Evolutionary conservation across 64 coral and sea anemone species (phyloP).

Genomic region (Hydrozoanthus tunicans): DNA sequence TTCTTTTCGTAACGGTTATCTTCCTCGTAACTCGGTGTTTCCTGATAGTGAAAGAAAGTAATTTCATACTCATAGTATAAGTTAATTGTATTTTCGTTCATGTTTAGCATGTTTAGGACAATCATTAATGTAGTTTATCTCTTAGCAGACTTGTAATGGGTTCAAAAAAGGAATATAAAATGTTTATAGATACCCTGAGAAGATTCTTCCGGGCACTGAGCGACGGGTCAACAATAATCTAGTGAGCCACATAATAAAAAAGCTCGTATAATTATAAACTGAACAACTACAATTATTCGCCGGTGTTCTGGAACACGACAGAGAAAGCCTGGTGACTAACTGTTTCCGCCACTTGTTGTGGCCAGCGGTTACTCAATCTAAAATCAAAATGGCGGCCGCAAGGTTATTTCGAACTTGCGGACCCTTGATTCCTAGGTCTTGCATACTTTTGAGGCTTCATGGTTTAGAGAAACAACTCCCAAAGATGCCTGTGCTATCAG

Average conservation of each 20-base stretch:
- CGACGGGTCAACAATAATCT: slow-evolving; percentile 66
- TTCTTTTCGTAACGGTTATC: slow-evolving; percentile 67
- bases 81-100: not conserved
- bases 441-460: slow-evolving; percentile 25
- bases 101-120: no score
- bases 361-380: not conserved
- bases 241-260: slow-evolving; percentile 70
- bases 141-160: no score
- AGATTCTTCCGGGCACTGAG: slow-evolving; percentile 84
- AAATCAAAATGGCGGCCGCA: slow-evolving; percentile 62
- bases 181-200: slow-evolving; percentile 67
- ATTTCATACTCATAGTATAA: not conserved
- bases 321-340: slow-evolving; percentile 25
- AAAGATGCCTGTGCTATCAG: not conserved
- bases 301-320: not conserved
- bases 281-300: not conserved
- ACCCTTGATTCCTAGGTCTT: not conserved
- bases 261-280: not conserved
- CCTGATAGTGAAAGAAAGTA: slow-evolving; percentile 10
- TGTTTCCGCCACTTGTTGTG: not conserved
- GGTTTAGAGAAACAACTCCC: not conserved
- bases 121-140: no score
- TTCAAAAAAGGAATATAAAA: not conserved
- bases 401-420: not conserved
- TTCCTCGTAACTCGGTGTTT: slow-evolving; percentile 75